Percentiles rank a stretch among this genome's conserved stretches.
These are phyloP conservation scores for Camelus dromedarius DNA, from an alignment of 2,113 vertebrate genomes.

Conservation along the genomic window DNA sequence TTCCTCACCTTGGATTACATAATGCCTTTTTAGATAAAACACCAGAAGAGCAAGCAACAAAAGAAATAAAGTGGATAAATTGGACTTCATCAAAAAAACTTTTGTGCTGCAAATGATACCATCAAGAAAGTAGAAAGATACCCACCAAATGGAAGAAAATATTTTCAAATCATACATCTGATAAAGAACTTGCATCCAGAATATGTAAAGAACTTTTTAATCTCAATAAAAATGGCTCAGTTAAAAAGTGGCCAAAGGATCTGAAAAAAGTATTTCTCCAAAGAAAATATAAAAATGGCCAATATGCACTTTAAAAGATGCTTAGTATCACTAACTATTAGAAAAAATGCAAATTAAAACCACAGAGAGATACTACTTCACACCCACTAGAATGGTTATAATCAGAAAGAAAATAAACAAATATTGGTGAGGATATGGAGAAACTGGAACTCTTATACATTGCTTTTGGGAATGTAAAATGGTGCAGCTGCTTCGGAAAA, in stretches of 20 bases:
- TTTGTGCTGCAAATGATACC: background rate
- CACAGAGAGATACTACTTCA: background rate
- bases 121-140: constrained; percentile 30
- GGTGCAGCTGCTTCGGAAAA: background rate
- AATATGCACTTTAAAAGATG: background rate
- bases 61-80: background rate
- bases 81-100: background rate
- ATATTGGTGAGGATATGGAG: background rate
- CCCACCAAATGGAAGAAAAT: background rate
- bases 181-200: background rate
- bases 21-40: background rate
- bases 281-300: background rate
- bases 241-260: background rate
- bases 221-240: background rate
- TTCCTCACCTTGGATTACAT: background rate
- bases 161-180: background rate
- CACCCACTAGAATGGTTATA: background rate
- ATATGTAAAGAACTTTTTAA: background rate
- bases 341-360: constrained; percentile 27
- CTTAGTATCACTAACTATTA: background rate
- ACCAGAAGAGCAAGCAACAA: background rate
- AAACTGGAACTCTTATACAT: background rate
- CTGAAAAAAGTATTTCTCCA: background rate
- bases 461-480: background rate
- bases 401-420: background rate